Evolutionary conservation across 1,140 invertebrate genomes (phyloP).

Genomic region (Cylas formicarius): DNA sequence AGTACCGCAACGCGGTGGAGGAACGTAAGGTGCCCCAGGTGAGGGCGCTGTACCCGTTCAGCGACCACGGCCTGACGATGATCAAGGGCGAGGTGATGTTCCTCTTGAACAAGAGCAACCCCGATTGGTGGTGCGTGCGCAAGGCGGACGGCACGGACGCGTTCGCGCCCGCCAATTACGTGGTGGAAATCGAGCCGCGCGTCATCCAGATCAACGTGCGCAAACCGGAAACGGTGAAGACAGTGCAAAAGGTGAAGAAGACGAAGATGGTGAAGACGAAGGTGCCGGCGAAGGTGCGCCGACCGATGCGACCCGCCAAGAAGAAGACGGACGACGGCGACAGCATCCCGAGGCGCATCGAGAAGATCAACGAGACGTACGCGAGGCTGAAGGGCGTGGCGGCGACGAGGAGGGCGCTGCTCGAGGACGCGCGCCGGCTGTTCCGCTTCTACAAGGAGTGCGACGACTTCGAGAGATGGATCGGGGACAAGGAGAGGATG

Average conservation of each 20-base stretch:
- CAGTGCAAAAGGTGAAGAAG: conserved; percentile 80
- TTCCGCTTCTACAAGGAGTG: conserved; percentile 96
- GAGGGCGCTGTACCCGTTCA: conserved; percentile 81
- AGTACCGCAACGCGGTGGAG: conserved; percentile 77
- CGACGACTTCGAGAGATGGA: conserved; percentile 97
- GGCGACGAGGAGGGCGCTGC: conserved; percentile 64
- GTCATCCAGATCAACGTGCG: conserved; percentile 75
- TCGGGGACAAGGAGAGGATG: conserved; percentile 89
- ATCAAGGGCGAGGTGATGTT: conserved; percentile 90
- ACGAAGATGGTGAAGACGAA: conserved; percentile 81
- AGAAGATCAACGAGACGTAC: conserved; percentile 74
- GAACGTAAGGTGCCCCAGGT: conserved; percentile 85
- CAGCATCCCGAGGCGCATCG: conserved; percentile 75
- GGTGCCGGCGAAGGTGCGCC: conserved; percentile 61
- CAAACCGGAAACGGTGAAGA: conserved; percentile 72
- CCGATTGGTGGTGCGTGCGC: conserved; percentile 97
- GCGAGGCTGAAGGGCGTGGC: conserved; percentile 74
- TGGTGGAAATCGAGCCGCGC: conserved; percentile 86
- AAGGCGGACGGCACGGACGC: conserved; percentile 88
- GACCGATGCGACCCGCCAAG: conserved; percentile 46
- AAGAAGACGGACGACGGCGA: conserved; percentile 57
- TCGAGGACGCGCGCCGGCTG: conserved; percentile 88
- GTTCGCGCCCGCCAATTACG: conserved; percentile 97
- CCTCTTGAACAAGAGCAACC: conserved; percentile 88
- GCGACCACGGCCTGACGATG: conserved; percentile 89